These are phyloP conservation scores for Stegodyphus dumicola DNA, from an alignment of 1,140 invertebrate species.

Conservation along the genomic window DNA sequence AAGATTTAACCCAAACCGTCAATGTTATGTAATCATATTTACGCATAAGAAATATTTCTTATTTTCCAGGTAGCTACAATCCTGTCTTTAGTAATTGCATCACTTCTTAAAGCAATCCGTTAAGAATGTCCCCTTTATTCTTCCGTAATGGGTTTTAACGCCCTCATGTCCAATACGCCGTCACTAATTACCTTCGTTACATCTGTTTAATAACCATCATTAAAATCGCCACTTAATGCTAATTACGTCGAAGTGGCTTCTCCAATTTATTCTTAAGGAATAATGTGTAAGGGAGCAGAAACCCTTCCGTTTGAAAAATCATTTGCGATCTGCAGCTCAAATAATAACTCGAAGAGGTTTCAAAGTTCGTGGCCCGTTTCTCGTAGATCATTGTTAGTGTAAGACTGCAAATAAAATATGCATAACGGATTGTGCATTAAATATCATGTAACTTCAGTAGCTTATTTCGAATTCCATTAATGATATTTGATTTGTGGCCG, in stretches of 20 bases:
- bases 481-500: no score
- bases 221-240: slow-evolving; percentile 49
- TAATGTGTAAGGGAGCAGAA: neutral
- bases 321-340: no score
- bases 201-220: slow-evolving; percentile 56
- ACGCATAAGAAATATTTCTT: no score
- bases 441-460: no score
- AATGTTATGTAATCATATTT: no score
- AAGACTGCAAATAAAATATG: neutral
- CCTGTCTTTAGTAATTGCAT: neutral
- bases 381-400: neutral
- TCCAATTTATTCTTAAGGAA: slow-evolving; percentile 24
- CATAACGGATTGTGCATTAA: no score
- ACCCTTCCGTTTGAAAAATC: no score
- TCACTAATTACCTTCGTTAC: slow-evolving; percentile 43
- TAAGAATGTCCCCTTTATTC: neutral
- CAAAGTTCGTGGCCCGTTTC: neutral
- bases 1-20: no score
- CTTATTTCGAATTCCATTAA: no score
- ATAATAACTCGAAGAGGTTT: no score
- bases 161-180: slow-evolving; percentile 40
- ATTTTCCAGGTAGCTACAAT: no score
- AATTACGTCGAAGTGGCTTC: slow-evolving; percentile 36
- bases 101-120: neutral
- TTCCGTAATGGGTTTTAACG: slow-evolving; percentile 43